phyloP scores from a whole-genome alignment of 2,797 vertebrate species.

The Halcyon chelicuti region DNA sequence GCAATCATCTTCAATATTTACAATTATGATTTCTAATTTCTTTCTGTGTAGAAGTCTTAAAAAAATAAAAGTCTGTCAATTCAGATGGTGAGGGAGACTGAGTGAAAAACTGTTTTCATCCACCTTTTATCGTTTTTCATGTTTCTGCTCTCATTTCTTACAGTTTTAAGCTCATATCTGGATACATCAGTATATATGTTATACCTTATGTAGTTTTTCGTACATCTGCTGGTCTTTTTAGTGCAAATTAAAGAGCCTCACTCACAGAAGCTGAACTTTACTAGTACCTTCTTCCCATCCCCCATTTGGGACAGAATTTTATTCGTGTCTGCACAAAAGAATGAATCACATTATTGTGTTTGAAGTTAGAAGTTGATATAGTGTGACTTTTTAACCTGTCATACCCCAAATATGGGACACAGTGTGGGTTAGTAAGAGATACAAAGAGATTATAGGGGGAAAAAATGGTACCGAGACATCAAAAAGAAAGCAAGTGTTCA shows the following conservation, averaged over 20 bases:
- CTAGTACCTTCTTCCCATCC: background rate
- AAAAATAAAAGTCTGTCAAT: constrained; percentile 40
- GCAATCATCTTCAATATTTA: constrained; percentile 17
- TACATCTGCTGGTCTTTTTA: constrained; percentile 9
- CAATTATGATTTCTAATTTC: constrained; percentile 40
- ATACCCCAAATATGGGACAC: constrained; percentile 34
- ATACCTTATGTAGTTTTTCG: background rate
- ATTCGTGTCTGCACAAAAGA: constrained; percentile 31
- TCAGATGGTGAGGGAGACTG: constrained; percentile 46
- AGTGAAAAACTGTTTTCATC: background rate
- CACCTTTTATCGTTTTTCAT: constrained; percentile 5
- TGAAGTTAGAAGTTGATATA: constrained; percentile 41
- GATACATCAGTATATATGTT: background rate
- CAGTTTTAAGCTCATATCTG: background rate
- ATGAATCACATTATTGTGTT: background rate
- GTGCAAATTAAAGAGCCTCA: constrained; percentile 8
- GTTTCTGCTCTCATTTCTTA: background rate
- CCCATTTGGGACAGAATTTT: background rate
- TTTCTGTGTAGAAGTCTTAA: constrained; percentile 13
- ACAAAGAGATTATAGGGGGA: constrained; percentile 11
- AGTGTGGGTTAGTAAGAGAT: constrained; percentile 38
- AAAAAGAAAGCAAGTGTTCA: constrained; percentile 47
- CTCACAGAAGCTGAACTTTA: constrained; percentile 26
- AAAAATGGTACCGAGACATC: background rate
- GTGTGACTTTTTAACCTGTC: constrained; percentile 60